Base-by-base conservation (phyloP, 2,797 vertebrate species). In the Austrolebias charrua region DNA sequence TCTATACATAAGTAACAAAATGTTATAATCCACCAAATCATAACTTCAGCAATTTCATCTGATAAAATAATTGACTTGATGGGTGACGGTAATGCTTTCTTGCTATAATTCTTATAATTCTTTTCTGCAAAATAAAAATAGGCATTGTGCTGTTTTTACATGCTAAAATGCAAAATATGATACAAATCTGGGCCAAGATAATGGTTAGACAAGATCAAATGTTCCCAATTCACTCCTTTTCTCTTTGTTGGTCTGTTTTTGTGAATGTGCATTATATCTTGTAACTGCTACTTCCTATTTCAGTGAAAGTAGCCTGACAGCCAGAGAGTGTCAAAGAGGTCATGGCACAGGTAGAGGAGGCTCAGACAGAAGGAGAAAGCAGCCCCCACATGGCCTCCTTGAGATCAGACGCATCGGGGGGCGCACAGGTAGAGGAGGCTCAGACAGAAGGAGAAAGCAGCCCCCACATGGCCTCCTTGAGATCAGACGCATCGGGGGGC, bases 401-500 rank as follows among this genome's bases (percentile, higher is more conserved):
- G 60, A 94, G 91, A 73, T 93, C 94, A 0, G 90, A 95, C 50
- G 66, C 89, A 15, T 92, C 92, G 1, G 90, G 67, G 20, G 87
- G 87, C 59, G n/a, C n/a, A n/a, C n/a, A n/a, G n/a, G n/a, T n/a
- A n/a, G n/a, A 94, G 71, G 91, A 86, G 62, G 12, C 78, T 45
- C 94, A 91, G 3, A 77, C 83, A 5, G 92, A 91, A 73, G 89
- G 89, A 12, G 92, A 94, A 40, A 94, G 94, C 54, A 96, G 94
- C 65, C 92, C 95, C 44, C 86, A 81, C 50, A 87, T 83, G 1
- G 75, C 93, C 72, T 93, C 94, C 76, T 88, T 93, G 60, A 94
- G 91, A 73, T 93, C 94, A 0, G 90, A 95, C 50, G 66, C 89
- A 15, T 92, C 92, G 1, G 90, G 67, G 20, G 87, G 87, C 59